phyloP scores from a whole-genome alignment of 2,113 vertebrate species.

The Tenrec ecaudatus region DNA sequence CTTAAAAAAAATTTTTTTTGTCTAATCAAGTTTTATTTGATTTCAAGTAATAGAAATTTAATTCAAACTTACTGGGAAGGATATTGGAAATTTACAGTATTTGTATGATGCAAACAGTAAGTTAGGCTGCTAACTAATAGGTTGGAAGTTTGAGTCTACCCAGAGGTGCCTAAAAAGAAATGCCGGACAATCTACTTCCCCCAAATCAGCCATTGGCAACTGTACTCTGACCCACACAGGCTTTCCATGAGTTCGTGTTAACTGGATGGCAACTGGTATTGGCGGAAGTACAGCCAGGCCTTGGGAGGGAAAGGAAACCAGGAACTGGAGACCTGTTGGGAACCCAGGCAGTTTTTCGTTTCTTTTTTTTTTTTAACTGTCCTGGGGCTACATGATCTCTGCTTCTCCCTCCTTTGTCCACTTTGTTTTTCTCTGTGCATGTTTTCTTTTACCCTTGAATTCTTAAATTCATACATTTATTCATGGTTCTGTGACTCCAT shows the following conservation, averaged over 20 bases:
- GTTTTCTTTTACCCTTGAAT: constrained; percentile 27
- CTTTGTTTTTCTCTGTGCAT: constrained; percentile 21
- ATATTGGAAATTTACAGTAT: constrained; percentile 32
- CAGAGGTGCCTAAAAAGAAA: background rate
- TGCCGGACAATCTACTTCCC: background rate
- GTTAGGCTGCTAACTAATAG: background rate
- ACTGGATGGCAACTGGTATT: background rate
- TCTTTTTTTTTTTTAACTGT: background rate
- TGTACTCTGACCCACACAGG: background rate
- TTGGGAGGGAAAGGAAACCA: background rate
- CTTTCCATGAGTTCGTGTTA: background rate
- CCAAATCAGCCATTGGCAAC: background rate
- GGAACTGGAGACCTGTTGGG: background rate
- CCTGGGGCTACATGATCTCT: background rate
- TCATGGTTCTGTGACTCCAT: constrained; percentile 50
- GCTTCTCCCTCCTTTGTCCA: background rate
- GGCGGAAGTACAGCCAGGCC: background rate
- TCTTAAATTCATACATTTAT: constrained; percentile 39
- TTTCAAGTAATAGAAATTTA: constrained; percentile 43
- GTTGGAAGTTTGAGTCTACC: background rate
- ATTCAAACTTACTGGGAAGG: constrained; percentile 49
- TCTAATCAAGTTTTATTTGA: constrained; percentile 48
- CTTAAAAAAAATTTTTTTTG: background rate
- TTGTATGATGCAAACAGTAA: background rate
- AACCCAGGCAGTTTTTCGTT: background rate